phyloP scores from a whole-genome alignment of 2,797 vertebrate genomes.

The Vireo griseus region DNA sequence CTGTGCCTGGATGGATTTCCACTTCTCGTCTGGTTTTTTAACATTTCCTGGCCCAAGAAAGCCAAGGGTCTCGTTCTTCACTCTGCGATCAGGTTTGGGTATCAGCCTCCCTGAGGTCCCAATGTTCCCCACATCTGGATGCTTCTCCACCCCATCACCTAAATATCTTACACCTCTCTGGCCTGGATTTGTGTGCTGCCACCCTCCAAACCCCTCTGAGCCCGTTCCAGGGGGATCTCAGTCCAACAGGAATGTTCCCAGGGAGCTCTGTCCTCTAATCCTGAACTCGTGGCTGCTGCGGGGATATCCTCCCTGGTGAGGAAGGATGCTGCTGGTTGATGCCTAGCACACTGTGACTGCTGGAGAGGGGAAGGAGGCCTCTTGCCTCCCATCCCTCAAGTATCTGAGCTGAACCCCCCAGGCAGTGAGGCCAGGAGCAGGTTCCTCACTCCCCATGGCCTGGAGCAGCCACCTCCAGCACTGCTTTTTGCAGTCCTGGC shows the following conservation, averaged over 20 bases:
- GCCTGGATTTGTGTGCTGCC: not conserved
- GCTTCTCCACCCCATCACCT: not conserved
- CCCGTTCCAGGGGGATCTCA: fast-evolving
- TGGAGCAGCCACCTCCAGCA: fast-evolving
- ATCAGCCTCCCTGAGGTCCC: not conserved
- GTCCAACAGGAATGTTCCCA: not conserved
- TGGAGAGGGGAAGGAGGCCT: not conserved
- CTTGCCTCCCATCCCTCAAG: not conserved
- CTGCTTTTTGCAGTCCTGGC: not conserved
- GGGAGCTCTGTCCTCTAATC: not conserved
- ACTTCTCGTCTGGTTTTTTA: not conserved
- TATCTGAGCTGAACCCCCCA: not conserved
- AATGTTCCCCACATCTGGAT: fast-evolving
- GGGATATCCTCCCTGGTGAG: fast-evolving
- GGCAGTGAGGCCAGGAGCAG: not conserved
- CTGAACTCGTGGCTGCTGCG: fast-evolving
- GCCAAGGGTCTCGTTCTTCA: not conserved
- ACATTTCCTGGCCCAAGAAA: not conserved
- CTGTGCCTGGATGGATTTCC: not conserved
- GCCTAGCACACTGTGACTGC: not conserved
- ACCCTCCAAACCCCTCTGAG: not conserved
- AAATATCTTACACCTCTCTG: not conserved
- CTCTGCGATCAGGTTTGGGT: not conserved
- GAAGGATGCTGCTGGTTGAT: not conserved
- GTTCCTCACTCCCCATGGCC: not conserved